Evolutionary conservation across 2,888 invertebrate species (phyloP), one percentile per base, ranked within the genome.

Genomic region (Apocheima hispidaria): DNA sequence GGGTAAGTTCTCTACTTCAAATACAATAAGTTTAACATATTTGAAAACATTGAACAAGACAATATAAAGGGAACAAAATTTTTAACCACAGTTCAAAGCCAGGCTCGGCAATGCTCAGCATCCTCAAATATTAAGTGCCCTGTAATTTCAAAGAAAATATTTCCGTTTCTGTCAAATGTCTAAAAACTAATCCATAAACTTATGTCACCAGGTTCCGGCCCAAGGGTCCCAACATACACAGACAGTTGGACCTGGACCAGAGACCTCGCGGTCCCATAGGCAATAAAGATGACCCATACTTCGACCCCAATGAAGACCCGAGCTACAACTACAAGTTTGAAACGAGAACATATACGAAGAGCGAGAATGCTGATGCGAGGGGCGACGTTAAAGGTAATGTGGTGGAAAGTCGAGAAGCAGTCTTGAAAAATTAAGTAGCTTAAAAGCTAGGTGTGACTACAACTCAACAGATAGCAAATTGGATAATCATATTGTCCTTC

Each of bases 241-340:
- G 96, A 59, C 95, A 95, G 82, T 95, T 96, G 86, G 95, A 96
- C 73, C 84, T 96, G 28, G 95, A 95, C 63, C 96, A 96, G 84
- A 88, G 93, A 66, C 95, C 95, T 1, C 86, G 94, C n/a, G 92
- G 93, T 1, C 94, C 95, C 6, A 93, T 94, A 48, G 96, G 96
- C 9, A 95, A 94, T 70, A 94, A 94, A 56, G 96, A 96, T 72
- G 96, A 96, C 79, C 96, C 96, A 0, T 94, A 95, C 73, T 95
- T 94, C 71, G 96, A 96, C 83, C 96, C 96, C 12, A 96, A 93
- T 69, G 96, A 96, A 77, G 96, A 96, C 84, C 96, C 96, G 1
- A 95, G 96, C 68, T 96, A 96, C 79, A 94, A 94, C 56, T 96
- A 94, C 78, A 94, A 93, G 54, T 95, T 95, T 71, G 94, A 94